Evolutionary conservation across 2,797 vertebrate genomes (phyloP).

Genomic region (Acrossocheilus wenchowensis): DNA sequence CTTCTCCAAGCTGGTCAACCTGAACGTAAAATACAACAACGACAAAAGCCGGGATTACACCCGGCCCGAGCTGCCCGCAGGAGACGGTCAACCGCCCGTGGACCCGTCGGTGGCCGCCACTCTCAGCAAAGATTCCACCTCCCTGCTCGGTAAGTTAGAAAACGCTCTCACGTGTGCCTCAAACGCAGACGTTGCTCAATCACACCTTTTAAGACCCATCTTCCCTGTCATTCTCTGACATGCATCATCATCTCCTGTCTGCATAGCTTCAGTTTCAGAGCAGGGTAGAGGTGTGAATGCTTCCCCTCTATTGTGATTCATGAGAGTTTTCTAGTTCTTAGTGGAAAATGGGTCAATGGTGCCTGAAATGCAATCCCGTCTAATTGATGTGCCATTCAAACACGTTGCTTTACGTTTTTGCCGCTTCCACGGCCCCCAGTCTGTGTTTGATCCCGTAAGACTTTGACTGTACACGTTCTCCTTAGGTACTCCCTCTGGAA

Average conservation of each 20-base stretch:
- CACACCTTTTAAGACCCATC: constrained; percentile 26
- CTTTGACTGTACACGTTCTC: constrained; percentile 68
- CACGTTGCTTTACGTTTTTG: constrained; percentile 36
- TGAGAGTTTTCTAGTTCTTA: constrained; percentile 39
- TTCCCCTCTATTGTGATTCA: constrained; percentile 20
- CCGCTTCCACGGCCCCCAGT: constrained; percentile 33
- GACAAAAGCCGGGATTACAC: constrained; percentile 99
- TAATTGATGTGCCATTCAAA: constrained; percentile 45
- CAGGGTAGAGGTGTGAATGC: constrained; percentile 44
- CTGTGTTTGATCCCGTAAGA: constrained; percentile 48
- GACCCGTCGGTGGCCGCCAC: constrained; percentile 87
- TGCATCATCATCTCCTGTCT: constrained; percentile 36
- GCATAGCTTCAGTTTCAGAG: constrained; percentile 47
- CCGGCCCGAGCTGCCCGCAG: constrained; percentile 94
- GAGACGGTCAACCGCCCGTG: constrained; percentile 89
- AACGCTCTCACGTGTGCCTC: not conserved
- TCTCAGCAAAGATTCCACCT: constrained; percentile 89
- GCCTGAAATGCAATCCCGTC: constrained; percentile 43
- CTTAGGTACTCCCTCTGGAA: constrained; percentile 80
- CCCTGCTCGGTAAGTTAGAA: constrained; percentile 86
- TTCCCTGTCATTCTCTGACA: constrained; percentile 35
- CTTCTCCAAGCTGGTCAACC: constrained; percentile 98
- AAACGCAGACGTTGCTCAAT: not conserved
- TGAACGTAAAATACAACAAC: constrained; percentile 98
- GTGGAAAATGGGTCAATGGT: constrained; percentile 37